phyloP scores from a whole-genome alignment of 1,140 invertebrate genomes.

The Sipha flava region DNA sequence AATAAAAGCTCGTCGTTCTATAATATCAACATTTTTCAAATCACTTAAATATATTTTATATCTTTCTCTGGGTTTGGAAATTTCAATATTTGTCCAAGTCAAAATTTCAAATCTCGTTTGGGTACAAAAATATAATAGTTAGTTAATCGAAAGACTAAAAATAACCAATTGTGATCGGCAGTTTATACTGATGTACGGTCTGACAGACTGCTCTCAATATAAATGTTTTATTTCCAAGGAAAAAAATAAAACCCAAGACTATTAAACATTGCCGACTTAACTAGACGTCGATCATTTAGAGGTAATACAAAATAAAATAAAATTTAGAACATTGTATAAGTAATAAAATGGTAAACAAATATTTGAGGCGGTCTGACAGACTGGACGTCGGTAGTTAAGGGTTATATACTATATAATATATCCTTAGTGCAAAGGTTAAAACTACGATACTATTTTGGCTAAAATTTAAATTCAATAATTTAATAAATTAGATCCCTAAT shows the following conservation, averaged over 20 bases:
- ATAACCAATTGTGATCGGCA: background rate
- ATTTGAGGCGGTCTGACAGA: no score
- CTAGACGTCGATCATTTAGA: background rate
- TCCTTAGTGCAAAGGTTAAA: no score
- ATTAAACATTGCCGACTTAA: background rate
- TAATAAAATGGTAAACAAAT: no score
- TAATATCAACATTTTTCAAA: background rate
- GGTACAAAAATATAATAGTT: no score
- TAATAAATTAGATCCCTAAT: no score
- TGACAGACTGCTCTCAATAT: background rate
- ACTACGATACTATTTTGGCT: no score
- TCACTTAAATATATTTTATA: background rate
- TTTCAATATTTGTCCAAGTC: background rate
- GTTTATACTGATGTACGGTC: background rate
- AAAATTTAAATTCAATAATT: no score
- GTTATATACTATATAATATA: no score
- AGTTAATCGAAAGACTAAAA: no score
- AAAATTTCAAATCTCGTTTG: background rate
- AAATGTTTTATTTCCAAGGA: background rate
- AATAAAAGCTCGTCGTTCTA: slow-evolving; percentile 22
- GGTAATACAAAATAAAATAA: no score
- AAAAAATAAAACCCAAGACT: background rate
- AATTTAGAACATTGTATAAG: no score
- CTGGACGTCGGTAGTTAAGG: no score
- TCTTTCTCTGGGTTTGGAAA: background rate